Evolutionary conservation across 2,888 invertebrate species (phyloP).

Genomic region (Alloscopus bannaensis): DNA sequence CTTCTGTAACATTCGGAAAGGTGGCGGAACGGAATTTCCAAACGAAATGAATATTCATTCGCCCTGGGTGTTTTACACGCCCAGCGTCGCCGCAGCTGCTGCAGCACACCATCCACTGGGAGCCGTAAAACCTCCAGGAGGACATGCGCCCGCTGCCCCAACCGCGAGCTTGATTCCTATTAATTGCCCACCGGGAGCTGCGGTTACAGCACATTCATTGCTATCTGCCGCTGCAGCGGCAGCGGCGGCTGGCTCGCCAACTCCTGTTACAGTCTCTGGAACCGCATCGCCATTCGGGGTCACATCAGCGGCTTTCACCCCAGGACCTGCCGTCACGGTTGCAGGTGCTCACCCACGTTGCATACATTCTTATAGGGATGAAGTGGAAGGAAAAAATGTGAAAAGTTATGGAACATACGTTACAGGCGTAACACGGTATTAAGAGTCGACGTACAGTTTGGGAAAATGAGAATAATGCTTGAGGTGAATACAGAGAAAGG

Average conservation of each 20-base stretch:
- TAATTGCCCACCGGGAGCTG: constrained; percentile 66
- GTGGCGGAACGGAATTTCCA: constrained; percentile 7
- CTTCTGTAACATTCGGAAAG: neutral
- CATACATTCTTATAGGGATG: too few relatives aligned
- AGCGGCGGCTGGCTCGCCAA: constrained; percentile 37
- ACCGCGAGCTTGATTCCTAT: constrained; percentile 68
- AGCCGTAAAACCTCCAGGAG: constrained; percentile 33
- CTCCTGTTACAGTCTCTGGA: constrained; percentile 18
- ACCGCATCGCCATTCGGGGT: constrained; percentile 55
- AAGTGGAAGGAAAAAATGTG: constrained; percentile 12
- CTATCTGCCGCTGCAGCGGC: constrained; percentile 55
- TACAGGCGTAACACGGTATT: too few relatives aligned
- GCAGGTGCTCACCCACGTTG: constrained; percentile 52
- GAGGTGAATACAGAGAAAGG: constrained; percentile 17
- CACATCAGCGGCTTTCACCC: constrained; percentile 40
- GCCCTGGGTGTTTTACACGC: constrained; percentile 72
- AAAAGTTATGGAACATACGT: neutral
- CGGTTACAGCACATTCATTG: constrained; percentile 55
- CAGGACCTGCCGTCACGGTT: constrained; percentile 34
- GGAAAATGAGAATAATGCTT: neutral
- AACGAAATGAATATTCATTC: constrained; percentile 70
- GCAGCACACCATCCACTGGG: constrained; percentile 49
- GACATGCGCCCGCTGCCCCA: constrained; percentile 5
- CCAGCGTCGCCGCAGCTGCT: constrained; percentile 63
- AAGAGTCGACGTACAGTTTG: neutral